Conservation (phyloP, 2,888 invertebrate species). For the Matsumyia berberina region DNA sequence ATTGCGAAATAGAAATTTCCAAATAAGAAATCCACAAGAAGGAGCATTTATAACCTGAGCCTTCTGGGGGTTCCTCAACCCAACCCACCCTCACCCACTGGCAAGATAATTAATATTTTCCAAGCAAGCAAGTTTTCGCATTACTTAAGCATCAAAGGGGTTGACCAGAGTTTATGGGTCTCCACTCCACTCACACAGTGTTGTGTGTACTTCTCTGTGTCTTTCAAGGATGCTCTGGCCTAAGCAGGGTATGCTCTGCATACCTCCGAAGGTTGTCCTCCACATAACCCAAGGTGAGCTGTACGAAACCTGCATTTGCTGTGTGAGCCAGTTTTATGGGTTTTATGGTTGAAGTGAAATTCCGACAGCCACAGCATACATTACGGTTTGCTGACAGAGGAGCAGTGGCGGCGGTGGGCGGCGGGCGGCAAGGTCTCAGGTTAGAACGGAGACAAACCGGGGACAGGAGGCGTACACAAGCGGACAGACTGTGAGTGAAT, state of each 20-base stretch:
- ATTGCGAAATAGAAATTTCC: no score
- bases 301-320: constrained; percentile 70
- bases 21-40: no score
- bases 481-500: constrained; percentile 74
- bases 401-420: constrained; percentile 8
- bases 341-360: constrained; percentile 76
- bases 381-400: constrained; percentile 72
- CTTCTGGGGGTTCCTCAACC: not conserved
- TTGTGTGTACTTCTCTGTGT: constrained; percentile 28
- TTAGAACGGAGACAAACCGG: constrained; percentile 64
- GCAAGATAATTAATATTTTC: constrained; percentile 75
- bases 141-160: constrained; percentile 75
- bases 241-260: constrained; percentile 42
- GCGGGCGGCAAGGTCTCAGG: constrained; percentile 59
- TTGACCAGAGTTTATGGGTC: constrained; percentile 73
- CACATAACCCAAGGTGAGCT: constrained; percentile 65
- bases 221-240: constrained; percentile 68
- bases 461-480: constrained; percentile 65
- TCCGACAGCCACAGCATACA: constrained; percentile 75
- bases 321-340: constrained; percentile 76
- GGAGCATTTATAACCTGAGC: no score
- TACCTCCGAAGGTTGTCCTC: constrained; percentile 52
- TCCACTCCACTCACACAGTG: constrained; percentile 33
- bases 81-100: constrained; percentile 6
- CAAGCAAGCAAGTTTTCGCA: constrained; percentile 74